Conservation (phyloP, 2,113 vertebrate genomes). For the Myiopsitta monachus region DNA sequence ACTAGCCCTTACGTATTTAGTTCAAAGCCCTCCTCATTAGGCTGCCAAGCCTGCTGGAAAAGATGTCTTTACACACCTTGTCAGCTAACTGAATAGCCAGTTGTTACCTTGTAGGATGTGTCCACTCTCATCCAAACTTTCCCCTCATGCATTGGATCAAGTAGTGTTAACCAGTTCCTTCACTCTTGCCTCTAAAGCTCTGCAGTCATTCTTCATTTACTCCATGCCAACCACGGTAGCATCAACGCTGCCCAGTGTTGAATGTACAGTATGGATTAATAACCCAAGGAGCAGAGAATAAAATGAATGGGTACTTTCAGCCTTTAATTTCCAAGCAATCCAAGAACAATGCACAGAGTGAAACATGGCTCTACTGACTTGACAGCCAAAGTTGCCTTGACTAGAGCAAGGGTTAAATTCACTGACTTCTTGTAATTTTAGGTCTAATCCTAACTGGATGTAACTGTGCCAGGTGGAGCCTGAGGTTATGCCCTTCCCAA, state of each 20-base stretch:
- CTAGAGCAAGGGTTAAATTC: fast-evolving
- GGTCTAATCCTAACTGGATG: not conserved
- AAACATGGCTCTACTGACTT: not conserved
- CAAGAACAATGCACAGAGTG: not conserved
- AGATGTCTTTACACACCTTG: not conserved
- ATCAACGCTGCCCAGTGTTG: not conserved
- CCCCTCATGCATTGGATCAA: not conserved
- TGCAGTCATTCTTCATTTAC: not conserved
- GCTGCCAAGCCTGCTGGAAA: not conserved
- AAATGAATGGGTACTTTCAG: not conserved
- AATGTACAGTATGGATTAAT: not conserved
- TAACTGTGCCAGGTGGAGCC: no score
- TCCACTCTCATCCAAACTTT: not conserved
- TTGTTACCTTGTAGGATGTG: not conserved
- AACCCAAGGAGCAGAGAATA: not conserved
- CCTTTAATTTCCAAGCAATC: not conserved
- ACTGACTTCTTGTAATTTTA: not conserved
- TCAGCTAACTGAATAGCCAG: not conserved
- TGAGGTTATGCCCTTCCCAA: not conserved
- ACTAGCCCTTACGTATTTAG: not conserved
- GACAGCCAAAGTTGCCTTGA: not conserved
- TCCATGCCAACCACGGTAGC: not conserved
- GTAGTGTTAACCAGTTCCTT: not conserved
- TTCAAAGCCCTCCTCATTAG: not conserved
- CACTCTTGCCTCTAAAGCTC: not conserved